Percentiles rank a stretch among this genome's conserved stretches.
phyloP scores from a whole-genome alignment of 2,888 invertebrate species.

The Phortica magna region DNA sequence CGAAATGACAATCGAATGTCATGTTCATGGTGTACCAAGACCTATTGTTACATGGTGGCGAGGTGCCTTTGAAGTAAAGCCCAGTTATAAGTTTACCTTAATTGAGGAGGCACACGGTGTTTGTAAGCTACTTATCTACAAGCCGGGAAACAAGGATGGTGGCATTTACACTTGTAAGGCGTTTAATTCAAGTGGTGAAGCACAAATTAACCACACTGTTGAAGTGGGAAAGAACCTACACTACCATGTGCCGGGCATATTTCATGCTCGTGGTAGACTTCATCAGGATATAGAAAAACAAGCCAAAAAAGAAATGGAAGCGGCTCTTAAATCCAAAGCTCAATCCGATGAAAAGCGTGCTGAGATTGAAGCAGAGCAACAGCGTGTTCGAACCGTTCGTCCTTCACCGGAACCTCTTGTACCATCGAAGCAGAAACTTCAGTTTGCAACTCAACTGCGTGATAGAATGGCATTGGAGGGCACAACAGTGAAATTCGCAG shows the following conservation, averaged over 20 bases:
- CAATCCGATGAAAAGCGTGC: constrained; percentile 75
- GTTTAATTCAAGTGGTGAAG: constrained; percentile 83
- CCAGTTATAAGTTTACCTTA: constrained; percentile 76
- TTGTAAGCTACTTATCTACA: constrained; percentile 80
- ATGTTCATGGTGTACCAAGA: constrained; percentile 76
- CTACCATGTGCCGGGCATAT: constrained; percentile 77
- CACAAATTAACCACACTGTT: constrained; percentile 77
- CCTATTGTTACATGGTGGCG: constrained; percentile 76
- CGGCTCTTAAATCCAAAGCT: constrained; percentile 76
- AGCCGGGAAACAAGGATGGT: constrained; percentile 81
- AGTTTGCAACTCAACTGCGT: constrained; percentile 86
- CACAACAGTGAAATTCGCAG: constrained; percentile 87
- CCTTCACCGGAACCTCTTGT: constrained; percentile 71
- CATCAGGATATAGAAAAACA: constrained; percentile 73
- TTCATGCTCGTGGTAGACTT: constrained; percentile 74
- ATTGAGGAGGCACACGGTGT: constrained; percentile 78
- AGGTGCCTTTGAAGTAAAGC: constrained; percentile 72
- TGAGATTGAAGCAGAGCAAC: constrained; percentile 60
- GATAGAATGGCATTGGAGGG: constrained; percentile 88
- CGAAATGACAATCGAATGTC: constrained; percentile 81
- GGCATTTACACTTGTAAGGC: constrained; percentile 86
- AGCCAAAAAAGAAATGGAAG: constrained; percentile 75
- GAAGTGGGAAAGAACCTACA: constrained; percentile 80
- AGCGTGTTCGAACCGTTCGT: constrained; percentile 55
- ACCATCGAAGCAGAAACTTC: constrained; percentile 75